Conservation (phyloP, 2,797 vertebrate species). For the Ispidina lecontei region DNA sequence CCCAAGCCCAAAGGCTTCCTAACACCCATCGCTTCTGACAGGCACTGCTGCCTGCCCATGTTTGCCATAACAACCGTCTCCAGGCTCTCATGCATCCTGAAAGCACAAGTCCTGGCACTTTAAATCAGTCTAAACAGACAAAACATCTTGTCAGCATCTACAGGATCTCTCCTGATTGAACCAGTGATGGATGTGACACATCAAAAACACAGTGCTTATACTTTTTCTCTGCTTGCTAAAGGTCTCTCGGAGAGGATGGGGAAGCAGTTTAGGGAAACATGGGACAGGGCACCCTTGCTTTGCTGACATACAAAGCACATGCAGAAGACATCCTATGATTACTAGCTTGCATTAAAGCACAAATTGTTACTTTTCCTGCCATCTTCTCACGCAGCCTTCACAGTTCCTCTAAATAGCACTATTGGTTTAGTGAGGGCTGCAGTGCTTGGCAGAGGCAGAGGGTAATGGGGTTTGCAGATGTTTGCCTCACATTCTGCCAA, state of each 20-base stretch:
- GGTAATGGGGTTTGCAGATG: not conserved
- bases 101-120: conserved; percentile 47
- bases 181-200: conserved; percentile 9
- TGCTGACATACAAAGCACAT: not conserved
- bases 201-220: not conserved
- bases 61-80: conserved; percentile 72
- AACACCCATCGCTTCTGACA: conserved; percentile 43
- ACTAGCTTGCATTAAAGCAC: not conserved
- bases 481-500: not conserved
- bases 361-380: not conserved
- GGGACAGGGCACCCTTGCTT: not conserved
- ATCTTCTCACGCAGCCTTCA: not conserved
- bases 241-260: accelerated
- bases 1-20: not conserved
- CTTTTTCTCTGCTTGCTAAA: not conserved
- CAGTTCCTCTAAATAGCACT: not conserved
- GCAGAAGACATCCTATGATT: not conserved
- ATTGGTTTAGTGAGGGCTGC: not conserved
- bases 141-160: conserved; percentile 46
- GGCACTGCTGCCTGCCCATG: not conserved
- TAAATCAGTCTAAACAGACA: conserved; percentile 68
- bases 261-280: not conserved
- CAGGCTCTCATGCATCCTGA: conserved; percentile 58
- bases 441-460: not conserved
- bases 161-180: conserved; percentile 5